phyloP scores from a whole-genome alignment of 2,113 vertebrate species.

The Ellobius talpinus region DNA sequence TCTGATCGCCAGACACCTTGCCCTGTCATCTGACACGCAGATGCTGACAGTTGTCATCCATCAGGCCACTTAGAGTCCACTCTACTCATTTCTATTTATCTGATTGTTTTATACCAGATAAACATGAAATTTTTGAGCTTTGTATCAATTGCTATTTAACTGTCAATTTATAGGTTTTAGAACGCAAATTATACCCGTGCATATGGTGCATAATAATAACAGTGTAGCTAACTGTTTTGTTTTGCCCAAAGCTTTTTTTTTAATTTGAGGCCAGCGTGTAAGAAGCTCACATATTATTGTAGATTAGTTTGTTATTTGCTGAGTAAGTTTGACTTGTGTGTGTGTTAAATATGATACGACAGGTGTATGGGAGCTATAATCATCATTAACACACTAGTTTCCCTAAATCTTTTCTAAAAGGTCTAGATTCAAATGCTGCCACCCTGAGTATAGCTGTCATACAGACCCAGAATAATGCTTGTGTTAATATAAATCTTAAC shows the following conservation, averaged over 20 bases:
- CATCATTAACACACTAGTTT: too few species aligned
- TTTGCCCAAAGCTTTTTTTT: neutral
- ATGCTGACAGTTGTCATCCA: neutral
- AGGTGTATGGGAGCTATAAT: too few species aligned
- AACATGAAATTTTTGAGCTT: neutral
- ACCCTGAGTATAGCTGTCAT: too few species aligned
- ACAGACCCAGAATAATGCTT: too few species aligned
- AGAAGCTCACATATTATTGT: neutral
- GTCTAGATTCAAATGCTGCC: too few species aligned
- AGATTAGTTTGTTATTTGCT: neutral
- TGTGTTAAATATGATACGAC: too few species aligned
- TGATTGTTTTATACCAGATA: neutral
- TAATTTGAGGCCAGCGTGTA: neutral
- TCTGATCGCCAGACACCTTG: neutral
- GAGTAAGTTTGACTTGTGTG: too few species aligned
- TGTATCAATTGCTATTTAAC: neutral
- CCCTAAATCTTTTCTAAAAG: too few species aligned
- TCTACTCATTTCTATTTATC: neutral
- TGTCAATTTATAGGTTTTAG: neutral
- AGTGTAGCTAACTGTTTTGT: neutral
- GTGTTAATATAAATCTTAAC: too few species aligned
- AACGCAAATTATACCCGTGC: neutral
- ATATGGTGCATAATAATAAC: neutral
- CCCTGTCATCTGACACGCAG: too few species aligned
- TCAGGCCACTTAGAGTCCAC: neutral